Conservation (phyloP, 1,140 invertebrate genomes). For the Zaprionus davidi region DNA sequence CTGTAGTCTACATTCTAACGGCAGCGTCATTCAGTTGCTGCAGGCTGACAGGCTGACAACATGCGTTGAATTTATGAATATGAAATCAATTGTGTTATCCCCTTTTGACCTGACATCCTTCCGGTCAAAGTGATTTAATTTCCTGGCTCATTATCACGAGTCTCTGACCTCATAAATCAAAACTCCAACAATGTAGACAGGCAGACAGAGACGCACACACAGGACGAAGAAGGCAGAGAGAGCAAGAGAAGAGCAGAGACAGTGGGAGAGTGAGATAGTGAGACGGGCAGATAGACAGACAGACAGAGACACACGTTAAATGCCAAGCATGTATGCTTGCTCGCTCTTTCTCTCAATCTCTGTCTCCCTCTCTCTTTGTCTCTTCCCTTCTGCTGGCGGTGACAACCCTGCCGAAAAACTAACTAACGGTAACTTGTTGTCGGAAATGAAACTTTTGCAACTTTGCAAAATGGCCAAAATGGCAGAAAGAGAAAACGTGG, state of each 20-base stretch:
- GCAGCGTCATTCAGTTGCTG: constrained; percentile 35
- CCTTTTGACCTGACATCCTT: constrained; percentile 81
- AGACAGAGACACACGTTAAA: constrained; percentile 64
- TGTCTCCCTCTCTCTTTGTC: constrained; percentile 1
- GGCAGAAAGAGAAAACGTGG: constrained; percentile 24
- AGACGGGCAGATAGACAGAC: constrained; percentile 15
- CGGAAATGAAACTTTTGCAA: constrained; percentile 81
- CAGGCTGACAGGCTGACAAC: constrained; percentile 65
- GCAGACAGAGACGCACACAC: constrained; percentile 28
- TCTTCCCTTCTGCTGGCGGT: constrained; percentile 45
- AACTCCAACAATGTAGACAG: constrained; percentile 58
- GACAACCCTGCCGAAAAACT: constrained; percentile 74
- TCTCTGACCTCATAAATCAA: constrained; percentile 83
- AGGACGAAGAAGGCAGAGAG: constrained; percentile 15
- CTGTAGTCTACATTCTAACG: constrained; percentile 22
- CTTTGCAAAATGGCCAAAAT: constrained; percentile 54
- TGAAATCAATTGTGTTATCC: constrained; percentile 82
- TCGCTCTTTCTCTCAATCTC: neutral
- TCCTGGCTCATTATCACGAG: constrained; percentile 83
- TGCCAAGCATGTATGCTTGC: constrained; percentile 62
- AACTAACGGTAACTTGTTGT: constrained; percentile 82
- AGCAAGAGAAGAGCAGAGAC: neutral
- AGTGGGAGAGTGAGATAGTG: neutral
- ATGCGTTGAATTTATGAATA: constrained; percentile 82
- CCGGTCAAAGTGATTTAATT: constrained; percentile 83